These are phyloP conservation scores for Macquaria australasica DNA, from an alignment of 2,113 vertebrate species.

Conservation along the genomic window DNA sequence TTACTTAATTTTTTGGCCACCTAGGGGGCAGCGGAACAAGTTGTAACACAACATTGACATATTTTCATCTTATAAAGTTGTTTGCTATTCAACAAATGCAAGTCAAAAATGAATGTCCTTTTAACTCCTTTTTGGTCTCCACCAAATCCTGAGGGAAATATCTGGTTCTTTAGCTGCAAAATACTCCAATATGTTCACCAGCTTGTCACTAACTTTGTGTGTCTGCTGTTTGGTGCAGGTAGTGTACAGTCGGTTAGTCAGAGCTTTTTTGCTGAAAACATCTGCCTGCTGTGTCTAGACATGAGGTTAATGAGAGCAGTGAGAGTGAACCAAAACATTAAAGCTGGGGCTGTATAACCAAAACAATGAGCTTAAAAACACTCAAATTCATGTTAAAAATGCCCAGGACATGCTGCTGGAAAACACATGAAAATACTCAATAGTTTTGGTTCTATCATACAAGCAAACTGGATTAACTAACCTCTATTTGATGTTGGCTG, in stretches of 20 bases:
- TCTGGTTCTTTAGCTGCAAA: too few relatives aligned
- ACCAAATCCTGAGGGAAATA: not conserved
- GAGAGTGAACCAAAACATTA: not conserved
- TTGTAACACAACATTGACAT: too few relatives aligned
- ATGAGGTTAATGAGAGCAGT: not conserved
- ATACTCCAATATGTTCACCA: too few relatives aligned
- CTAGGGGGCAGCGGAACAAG: not conserved
- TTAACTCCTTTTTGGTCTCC: not conserved
- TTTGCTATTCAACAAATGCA: not conserved
- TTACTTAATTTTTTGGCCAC: not conserved
- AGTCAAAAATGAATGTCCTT: not conserved
- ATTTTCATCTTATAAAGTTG: not conserved
- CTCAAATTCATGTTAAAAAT: not conserved
- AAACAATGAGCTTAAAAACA: not conserved
- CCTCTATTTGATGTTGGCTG: not conserved
- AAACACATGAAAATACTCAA: not conserved
- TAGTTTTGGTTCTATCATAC: not conserved
- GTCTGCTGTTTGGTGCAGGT: too few relatives aligned
- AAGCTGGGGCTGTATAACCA: not conserved
- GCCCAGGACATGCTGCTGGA: not conserved
- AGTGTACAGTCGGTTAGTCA: too few relatives aligned
- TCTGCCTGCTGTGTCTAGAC: not conserved
- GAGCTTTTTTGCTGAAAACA: too few relatives aligned
- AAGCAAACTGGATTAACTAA: not conserved
- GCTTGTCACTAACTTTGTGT: too few relatives aligned